Evolutionary conservation across 2,113 vertebrate species (phyloP), one percentile per base, ranked within the genome.

Genomic region (Chrysochloris asiatica): DNA sequence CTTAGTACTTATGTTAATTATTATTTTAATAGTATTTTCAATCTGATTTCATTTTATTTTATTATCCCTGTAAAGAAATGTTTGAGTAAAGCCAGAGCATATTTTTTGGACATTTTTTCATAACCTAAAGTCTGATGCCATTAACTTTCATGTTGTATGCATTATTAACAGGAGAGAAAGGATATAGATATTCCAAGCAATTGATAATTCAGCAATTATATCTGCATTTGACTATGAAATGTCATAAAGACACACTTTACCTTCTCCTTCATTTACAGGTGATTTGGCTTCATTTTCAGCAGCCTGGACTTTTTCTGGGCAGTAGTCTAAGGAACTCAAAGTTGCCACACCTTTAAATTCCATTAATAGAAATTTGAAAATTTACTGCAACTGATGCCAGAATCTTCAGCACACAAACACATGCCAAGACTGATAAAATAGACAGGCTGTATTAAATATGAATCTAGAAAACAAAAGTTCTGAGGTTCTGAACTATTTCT

Each of bases 11-110:
- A 11, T 24, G 33, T 48, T 80, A 48, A 14, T 71, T 72, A 52
- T 61, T 36, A 43, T 24, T 83, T 54, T 86, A 79, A 41, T 78
- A 47, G 41, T 72, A 54, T 52, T 56, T 76, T 81, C 30, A 36
- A 71, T 54, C 4, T 65, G 59, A 86, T 82, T 30, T 11, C 1
- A 63, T 65, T 92, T 94, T 86, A 47, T 80, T 91, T 91, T 89
- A 16, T 82, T 93, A 47, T 13, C 36, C n/a, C 19, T 50, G 8
- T 82, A 52, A 45, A 47, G 22, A 82, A 75, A 43, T 12, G 52
- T 90, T 77, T 36, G 61, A 21, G 50, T 48, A 56, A 13, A 89
- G 1, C 1, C 8, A 87, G 45, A 47, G n/a, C n/a, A n/a, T n/a
- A 63, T 84, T 83, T 78, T 89, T 6, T 61, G 11, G 69, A 43